Evolutionary conservation across 2,888 invertebrate species (phyloP).

Genomic region (Therioaphis trifolii): DNA sequence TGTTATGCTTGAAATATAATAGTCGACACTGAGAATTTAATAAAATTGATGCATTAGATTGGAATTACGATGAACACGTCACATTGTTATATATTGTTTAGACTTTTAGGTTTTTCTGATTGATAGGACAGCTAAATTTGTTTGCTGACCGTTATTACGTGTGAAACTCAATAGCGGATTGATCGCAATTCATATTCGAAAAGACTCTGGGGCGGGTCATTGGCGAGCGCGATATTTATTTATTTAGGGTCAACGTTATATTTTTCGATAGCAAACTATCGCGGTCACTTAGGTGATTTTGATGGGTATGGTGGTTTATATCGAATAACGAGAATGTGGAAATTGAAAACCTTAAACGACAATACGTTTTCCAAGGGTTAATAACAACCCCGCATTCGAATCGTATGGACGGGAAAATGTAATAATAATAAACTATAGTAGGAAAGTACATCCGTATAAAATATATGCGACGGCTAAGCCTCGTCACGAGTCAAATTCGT

Average conservation of each 20-base stretch:
- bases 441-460: neutral
- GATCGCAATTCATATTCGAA: constrained; percentile 9
- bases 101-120: neutral
- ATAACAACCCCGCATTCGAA: neutral
- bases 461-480: neutral
- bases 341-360: neutral
- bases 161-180: neutral
- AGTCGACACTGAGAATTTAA: neutral
- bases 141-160: neutral
- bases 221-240: neutral
- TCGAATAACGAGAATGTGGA: neutral
- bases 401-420: neutral
- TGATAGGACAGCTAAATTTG: neutral
- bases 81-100: neutral
- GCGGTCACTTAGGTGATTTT: neutral
- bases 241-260: neutral
- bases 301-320: constrained; percentile 1
- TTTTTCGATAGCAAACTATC: neutral
- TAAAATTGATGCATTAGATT: neutral
- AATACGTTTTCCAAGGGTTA: no score
- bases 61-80: neutral
- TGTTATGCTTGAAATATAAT: neutral
- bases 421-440: neutral
- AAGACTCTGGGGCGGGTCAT: neutral
- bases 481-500: neutral